Base-by-base conservation (phyloP, 2,113 vertebrate species). In the Progne subis region DNA sequence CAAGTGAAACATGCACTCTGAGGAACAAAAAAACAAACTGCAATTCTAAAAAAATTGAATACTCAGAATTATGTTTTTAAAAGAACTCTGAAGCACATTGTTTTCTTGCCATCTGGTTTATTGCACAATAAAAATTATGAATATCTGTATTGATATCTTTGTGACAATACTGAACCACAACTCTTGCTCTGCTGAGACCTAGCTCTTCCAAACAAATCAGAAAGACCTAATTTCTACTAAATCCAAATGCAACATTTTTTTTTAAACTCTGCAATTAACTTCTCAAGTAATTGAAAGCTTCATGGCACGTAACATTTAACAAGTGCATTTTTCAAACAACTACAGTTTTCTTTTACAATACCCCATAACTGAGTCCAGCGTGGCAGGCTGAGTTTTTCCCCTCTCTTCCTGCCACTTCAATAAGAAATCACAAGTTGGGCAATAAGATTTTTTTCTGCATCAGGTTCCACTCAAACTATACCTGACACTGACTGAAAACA, bases 71-170 rank as follows among this genome's bases (percentile, higher is more conserved):
- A 52, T 80, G 47, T 65, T 96, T 93, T 87, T 82, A 82, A 92
- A 83, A 92, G 94, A 82, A 59, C 70, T 85, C 82, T 90, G 84
- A 95, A 94, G 75, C 18, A 60, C 94, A 97, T 96, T 96, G 96
- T 97, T 85, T 95, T 91, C 94, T 89, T 94, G 89, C 82, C 94
- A 97, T 96, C 91, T 96, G 94, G 92, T 95, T 96, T 87, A 91
- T 76, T 94, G 84, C 94, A 95, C 86, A 95, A 95, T 77, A 92
- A 95, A 94, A 89, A 52, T 86, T 71, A 77, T 83, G 53, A 94
- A 76, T 79, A 63, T 80, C 92, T 94, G 17, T 88, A 77, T 75
- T 69, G 67, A 80, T 80, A 82, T 93, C 86, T 83, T 78, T 91
- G 87, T 91, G 71, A 92, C 90, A 96, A 92, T 92, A 93, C 72